Base-by-base conservation (phyloP, 2,113 vertebrate species). In the Macquaria ambigua region DNA sequence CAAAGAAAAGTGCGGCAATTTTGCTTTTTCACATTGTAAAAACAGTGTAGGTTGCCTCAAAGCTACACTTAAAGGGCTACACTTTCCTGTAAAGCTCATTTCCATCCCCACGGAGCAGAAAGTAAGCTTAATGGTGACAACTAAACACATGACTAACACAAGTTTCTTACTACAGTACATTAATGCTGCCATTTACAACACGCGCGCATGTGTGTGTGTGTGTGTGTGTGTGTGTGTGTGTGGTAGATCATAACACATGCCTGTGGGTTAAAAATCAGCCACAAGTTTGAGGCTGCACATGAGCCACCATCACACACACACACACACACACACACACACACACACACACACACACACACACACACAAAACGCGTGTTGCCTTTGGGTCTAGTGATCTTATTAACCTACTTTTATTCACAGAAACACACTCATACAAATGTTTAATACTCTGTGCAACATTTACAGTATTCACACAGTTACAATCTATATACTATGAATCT, bases 141-240 rank as follows among this genome's bases (percentile, higher is more conserved):
- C 76, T 75, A 74, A 74, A 85, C 75, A 78, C 76, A 81, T 75
- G 74, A 82, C 71, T 71, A 50, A 74, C 74, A 72, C 69, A 61
- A 73, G 73, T 37, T 75, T 72, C 70, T 48, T 75, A 76, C 39
- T 86, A 66, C 82, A 87, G 82, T 55, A 84, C 88, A 90, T 90
- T 90, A 87, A 89, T 63, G 37, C 80, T 74, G 82, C 25, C 56
- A 80, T 88, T 80, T 82, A 46, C 37, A 48, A 9, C 7, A 1
- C 1, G 39, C 63, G 62, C 28, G 53, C 25, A 14, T n/a, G 11
- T 41, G 37, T 41, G 37, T 69, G 67, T 69, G 72, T 70, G 79
- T 48, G n/a, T 58, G 52, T 67, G 52, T 63, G 73, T 50, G 71
- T 73, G 71, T 43, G 53, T 41, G 23, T n/a, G 11, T 41, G 39